Base-by-base conservation (phyloP, 2,113 vertebrate species). In the Pteropus alecto region DNA sequence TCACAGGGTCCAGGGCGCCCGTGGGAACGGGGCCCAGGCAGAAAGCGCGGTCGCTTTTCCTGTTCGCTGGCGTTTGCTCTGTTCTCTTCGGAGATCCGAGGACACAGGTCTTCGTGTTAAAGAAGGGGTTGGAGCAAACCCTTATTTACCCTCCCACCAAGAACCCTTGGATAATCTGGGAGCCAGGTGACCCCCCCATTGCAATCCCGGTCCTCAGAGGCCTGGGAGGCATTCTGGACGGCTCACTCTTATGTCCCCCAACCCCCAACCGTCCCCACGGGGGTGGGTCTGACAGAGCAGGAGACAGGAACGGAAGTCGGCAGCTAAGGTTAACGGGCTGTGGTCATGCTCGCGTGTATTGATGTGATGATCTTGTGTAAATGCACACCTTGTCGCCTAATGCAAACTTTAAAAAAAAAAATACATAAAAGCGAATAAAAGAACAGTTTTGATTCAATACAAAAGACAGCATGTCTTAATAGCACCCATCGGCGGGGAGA, bases 401-500 rank as follows among this genome's bases (percentile, higher is more conserved):
- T 74, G 92, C 84, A 85, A 98, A 98, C 96, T 97, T 96, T 0
- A 96, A 92, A 96, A 87, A 65, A 30, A 51, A 30, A 85, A 88
- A 3, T 51, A 14, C 48, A 94, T 41, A 83, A 94, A 94, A 12
- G 74, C 26, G 8, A 48, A 87, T 95, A 95, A 97, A 92, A 87
- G 90, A 84, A 68, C 58, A 46, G 46, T 94, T 98, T 96, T 94
- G 97, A 95, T 92, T 97, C 84, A 86, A 89, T 96, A 94, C 90
- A 86, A 88, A 95, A 93, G 93, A 61, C 87, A 96, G 91, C 91
- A 97, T 85, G 94, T 93, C 98, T 98, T 98, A 98, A 98, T 97
- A 97, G 97, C 90, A 54, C 97, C 97, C 43, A 33, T 98, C 97
- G 98, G 98, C 97, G 92, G 93, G 96, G 93, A 95, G 28, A 98